Evolutionary conservation across 2,797 vertebrate genomes (phyloP).

Genomic region (Manis crassicaudata): DNA sequence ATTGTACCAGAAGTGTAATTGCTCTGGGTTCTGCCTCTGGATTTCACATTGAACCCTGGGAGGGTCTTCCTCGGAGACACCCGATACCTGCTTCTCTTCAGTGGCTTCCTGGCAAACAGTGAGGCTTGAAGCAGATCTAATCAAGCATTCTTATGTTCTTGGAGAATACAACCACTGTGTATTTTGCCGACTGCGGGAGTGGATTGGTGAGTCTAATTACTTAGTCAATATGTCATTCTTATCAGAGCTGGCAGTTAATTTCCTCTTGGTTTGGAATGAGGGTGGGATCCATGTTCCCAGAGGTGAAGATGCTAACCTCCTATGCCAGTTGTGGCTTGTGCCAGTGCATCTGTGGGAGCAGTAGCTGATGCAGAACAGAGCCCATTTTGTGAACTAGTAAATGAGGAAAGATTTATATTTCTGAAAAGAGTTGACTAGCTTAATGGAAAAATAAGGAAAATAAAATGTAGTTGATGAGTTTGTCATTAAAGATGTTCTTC

Average conservation of each 20-base stretch:
- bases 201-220: background rate
- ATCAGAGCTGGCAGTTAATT: conserved; percentile 62
- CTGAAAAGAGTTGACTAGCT: conserved; percentile 42
- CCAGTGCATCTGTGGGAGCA: conserved; percentile 14
- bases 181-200: conserved; percentile 53
- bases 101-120: background rate
- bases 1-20: conserved; percentile 81
- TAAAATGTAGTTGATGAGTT: background rate
- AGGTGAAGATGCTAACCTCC: background rate
- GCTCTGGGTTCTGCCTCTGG: conserved; percentile 72
- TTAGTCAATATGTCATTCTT: conserved; percentile 56
- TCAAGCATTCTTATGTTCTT: background rate
- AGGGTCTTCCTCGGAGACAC: conserved; percentile 71
- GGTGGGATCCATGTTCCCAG: background rate
- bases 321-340: background rate
- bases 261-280: background rate
- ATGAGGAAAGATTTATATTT: background rate
- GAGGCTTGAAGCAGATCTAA: conserved; percentile 46
- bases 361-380: background rate
- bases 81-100: conserved; percentile 58
- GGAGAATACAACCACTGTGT: conserved; percentile 47
- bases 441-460: conserved; percentile 47
- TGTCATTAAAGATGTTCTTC: conserved; percentile 25
- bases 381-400: conserved; percentile 20
- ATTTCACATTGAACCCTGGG: conserved; percentile 66